phyloP scores from a whole-genome alignment of 2,888 invertebrate genomes.

The Sturmia bella region DNA sequence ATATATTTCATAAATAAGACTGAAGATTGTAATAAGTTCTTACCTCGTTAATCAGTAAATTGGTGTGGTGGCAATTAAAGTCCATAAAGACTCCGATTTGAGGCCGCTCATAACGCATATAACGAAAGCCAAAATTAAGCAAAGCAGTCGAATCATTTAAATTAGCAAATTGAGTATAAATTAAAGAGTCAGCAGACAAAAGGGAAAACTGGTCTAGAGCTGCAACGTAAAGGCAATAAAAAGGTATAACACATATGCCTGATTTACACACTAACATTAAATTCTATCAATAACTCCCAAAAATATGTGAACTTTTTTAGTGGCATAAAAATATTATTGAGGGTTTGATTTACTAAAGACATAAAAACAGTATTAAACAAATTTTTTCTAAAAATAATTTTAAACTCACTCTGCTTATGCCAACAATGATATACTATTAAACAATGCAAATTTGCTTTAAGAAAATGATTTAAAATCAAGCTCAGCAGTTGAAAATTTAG shows the following conservation, averaged over 20 bases:
- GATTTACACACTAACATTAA: too few species aligned
- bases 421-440: constrained; percentile 78
- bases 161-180: constrained; percentile 73
- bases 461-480: constrained; percentile 76
- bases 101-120: constrained; percentile 72
- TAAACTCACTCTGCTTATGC: constrained; percentile 72
- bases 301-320: too few species aligned
- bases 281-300: too few species aligned
- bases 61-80: constrained; percentile 73
- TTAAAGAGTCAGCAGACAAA: constrained; percentile 48
- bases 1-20: too few species aligned
- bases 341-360: too few species aligned
- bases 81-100: constrained; percentile 77
- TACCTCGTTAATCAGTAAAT: constrained; percentile 74
- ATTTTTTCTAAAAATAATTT: constrained; percentile 8
- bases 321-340: too few species aligned
- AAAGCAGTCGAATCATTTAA: constrained; percentile 59
- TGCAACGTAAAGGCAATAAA: too few species aligned
- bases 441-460: constrained; percentile 72
- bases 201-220: constrained; percentile 69
- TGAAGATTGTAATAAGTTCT: constrained; percentile 9
- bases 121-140: constrained; percentile 66
- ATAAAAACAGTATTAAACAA: not conserved
- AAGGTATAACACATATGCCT: too few species aligned
- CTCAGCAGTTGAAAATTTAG: constrained; percentile 72